phyloP scores from a whole-genome alignment of 2,888 invertebrate genomes.

The Drosophila ezoana region DNA sequence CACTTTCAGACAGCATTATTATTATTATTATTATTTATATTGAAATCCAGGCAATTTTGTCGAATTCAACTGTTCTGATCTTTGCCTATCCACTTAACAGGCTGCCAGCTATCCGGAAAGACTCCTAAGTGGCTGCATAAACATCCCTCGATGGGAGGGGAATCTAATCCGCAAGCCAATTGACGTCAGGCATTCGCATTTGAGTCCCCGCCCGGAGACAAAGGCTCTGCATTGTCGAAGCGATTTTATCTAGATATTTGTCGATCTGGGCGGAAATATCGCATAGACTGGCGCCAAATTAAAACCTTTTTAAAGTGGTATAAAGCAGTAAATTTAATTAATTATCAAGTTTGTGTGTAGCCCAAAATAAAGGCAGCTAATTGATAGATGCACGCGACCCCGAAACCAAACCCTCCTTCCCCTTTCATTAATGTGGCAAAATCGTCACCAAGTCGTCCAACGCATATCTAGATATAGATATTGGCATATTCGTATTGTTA shows the following conservation, averaged over 20 bases:
- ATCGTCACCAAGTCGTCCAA: not conserved
- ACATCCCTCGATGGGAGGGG: constrained; percentile 9
- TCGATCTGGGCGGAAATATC: constrained; percentile 43
- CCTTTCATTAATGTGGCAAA: constrained; percentile 10
- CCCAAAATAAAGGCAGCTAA: constrained; percentile 30
- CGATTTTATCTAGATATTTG: constrained; percentile 70
- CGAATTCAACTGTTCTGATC: constrained; percentile 30
- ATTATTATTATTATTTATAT: constrained; percentile 18
- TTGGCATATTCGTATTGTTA: not conserved
- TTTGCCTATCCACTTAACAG: constrained; percentile 48
- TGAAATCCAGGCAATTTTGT: constrained; percentile 25
- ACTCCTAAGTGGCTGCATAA: constrained; percentile 19
- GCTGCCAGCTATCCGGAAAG: constrained; percentile 3
- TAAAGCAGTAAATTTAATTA: constrained; percentile 78
- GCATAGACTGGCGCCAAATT: constrained; percentile 33
- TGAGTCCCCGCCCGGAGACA: not conserved
- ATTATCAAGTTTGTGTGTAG: constrained; percentile 51
- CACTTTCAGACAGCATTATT: constrained; percentile 9
- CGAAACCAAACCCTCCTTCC: not conserved
- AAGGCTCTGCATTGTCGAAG: constrained; percentile 34
- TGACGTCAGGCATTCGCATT: constrained; percentile 43
- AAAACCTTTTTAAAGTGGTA: constrained; percentile 75
- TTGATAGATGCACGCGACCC: constrained; percentile 31
- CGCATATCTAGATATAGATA: not conserved
- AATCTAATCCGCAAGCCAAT: constrained; percentile 26